These are phyloP conservation scores for Eumaeus atala DNA, from an alignment of 1,140 invertebrate species.

Conservation along the genomic window DNA sequence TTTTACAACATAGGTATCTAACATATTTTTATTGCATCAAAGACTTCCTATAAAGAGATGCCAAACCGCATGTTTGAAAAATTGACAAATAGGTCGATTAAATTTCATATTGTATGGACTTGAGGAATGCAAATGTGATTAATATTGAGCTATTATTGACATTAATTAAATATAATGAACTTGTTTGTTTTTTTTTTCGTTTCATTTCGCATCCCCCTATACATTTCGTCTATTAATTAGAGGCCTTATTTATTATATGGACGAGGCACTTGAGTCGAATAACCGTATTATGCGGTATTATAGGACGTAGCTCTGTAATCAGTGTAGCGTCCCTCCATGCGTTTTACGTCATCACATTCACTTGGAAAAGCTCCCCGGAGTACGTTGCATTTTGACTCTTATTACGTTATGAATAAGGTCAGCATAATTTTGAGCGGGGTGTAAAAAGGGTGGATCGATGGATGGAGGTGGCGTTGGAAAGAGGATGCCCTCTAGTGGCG, in stretches of 20 bases:
- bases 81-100: neutral
- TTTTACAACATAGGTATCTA: too few species aligned
- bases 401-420: slow-evolving; percentile 20
- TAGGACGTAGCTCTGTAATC: slow-evolving; percentile 37
- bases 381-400: slow-evolving; percentile 24
- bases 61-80: too few species aligned
- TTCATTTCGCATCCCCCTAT: neutral
- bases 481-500: slow-evolving; percentile 37
- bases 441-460: slow-evolving; percentile 55
- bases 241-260: neutral
- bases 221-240: neutral
- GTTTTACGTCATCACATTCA: slow-evolving; percentile 42
- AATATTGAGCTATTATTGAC: slow-evolving; percentile 10
- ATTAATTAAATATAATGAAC: slow-evolving; percentile 8
- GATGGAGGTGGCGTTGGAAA: slow-evolving; percentile 30
- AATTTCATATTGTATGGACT: slow-evolving; percentile 7
- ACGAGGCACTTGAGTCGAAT: neutral
- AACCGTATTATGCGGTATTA: slow-evolving; percentile 12
- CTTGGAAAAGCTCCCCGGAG: slow-evolving; percentile 21
- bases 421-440: slow-evolving; percentile 18
- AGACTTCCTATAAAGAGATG: too few species aligned
- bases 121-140: slow-evolving; percentile 7
- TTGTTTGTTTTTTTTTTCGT: slow-evolving; percentile 6
- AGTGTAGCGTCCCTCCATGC: slow-evolving; percentile 33
- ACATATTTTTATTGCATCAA: too few species aligned